Conservation (phyloP, 2,797 vertebrate genomes). For the Falco berigora region DNA sequence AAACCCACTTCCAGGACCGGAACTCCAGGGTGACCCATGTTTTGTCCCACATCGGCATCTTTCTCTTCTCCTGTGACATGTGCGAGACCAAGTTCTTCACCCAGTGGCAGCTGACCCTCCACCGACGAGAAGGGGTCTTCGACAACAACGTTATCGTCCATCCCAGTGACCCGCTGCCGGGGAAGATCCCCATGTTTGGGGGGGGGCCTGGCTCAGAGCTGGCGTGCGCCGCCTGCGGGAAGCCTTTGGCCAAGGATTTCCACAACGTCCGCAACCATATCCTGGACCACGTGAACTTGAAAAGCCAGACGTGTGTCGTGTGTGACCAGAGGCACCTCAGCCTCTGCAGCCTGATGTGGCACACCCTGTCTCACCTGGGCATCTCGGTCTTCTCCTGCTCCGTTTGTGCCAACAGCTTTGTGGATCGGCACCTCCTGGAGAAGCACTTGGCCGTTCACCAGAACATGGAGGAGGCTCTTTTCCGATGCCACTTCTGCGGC, state of each 20-base stretch:
- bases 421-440: constrained; percentile 78
- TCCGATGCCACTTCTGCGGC: constrained; percentile 87
- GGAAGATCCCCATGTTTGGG: constrained; percentile 65
- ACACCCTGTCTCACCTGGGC: constrained; percentile 84
- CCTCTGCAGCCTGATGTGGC: constrained; percentile 91
- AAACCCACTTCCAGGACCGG: constrained; percentile 83
- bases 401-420: constrained; percentile 85
- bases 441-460: constrained; percentile 85
- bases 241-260: constrained; percentile 86
- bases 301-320: constrained; percentile 82
- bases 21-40: constrained; percentile 80
- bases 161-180: constrained; percentile 75
- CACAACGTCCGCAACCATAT: constrained; percentile 85
- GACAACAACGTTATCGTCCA: constrained; percentile 77
- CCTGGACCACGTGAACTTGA: constrained; percentile 83
- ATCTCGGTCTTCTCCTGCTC: constrained; percentile 89
- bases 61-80: constrained; percentile 93
- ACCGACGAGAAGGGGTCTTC: constrained; percentile 81
- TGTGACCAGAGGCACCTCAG: constrained; percentile 86
- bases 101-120: constrained; percentile 85
- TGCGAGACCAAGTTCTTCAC: constrained; percentile 91
- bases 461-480: constrained; percentile 71
- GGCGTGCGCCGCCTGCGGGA: constrained; percentile 82
- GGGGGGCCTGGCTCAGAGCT: constrained; percentile 72
- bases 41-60: constrained; percentile 88